Evolutionary conservation across 2,888 invertebrate genomes (phyloP).

Genomic region (Chromoteleia sp.): DNA sequence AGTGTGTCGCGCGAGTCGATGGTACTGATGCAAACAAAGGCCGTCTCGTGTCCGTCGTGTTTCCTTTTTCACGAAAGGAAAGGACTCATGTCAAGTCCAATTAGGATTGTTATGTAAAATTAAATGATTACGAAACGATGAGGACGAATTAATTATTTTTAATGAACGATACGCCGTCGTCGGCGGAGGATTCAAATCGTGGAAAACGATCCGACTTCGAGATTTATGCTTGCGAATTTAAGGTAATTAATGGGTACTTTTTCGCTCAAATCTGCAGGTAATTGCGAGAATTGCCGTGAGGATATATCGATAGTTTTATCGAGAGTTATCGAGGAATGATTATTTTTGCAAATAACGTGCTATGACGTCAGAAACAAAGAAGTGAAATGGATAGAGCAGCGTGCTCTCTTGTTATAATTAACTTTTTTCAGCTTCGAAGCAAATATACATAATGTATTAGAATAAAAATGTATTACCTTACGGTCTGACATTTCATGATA

Average conservation of each 20-base stretch:
- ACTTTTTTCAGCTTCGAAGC: too few species aligned
- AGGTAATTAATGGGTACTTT: not conserved
- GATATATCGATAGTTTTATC: too few species aligned
- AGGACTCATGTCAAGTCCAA: slow-evolving; percentile 62
- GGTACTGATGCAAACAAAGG: slow-evolving; percentile 68
- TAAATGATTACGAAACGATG: slow-evolving; percentile 54
- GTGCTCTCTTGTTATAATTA: too few species aligned
- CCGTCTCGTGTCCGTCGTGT: slow-evolving; percentile 32
- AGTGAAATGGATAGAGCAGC: too few species aligned
- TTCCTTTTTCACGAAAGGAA: slow-evolving; percentile 36
- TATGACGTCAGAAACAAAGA: too few species aligned
- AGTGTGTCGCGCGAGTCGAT: slow-evolving; percentile 67
- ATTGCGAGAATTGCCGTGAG: too few species aligned
- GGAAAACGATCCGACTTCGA: slow-evolving; percentile 47
- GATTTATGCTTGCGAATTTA: slow-evolving; percentile 45
- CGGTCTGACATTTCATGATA: too few species aligned
- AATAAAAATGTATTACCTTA: too few species aligned
- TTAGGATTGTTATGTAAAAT: slow-evolving; percentile 65
- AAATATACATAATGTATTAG: too few species aligned
- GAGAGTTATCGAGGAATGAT: too few species aligned
- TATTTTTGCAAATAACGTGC: too few species aligned
- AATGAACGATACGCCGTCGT: slow-evolving; percentile 52
- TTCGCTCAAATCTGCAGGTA: too few species aligned
- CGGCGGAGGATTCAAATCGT: slow-evolving; percentile 34
- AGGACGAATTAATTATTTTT: slow-evolving; percentile 65